A percentile compares a stretch with the other conserved stretches of the same genome.
These are phyloP conservation scores for Anguilla rostrata DNA, from an alignment of 2,113 vertebrate species.

Conservation along the genomic window DNA sequence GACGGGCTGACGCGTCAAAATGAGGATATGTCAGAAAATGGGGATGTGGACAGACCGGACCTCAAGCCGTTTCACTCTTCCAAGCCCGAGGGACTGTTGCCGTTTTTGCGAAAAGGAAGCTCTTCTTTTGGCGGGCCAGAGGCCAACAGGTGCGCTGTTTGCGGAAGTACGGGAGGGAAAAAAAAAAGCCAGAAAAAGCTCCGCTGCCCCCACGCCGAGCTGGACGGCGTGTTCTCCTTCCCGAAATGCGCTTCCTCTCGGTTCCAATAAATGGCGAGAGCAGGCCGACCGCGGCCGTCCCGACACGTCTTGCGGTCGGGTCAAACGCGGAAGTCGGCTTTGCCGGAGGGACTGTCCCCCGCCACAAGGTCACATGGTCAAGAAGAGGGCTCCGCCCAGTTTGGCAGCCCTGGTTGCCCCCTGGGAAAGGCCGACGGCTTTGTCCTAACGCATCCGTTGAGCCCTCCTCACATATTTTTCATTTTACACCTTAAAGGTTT, in stretches of 20 bases:
- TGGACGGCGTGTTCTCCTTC: background rate
- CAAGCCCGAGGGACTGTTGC: background rate
- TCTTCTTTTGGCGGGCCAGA: background rate
- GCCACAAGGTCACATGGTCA: background rate
- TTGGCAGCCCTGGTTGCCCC: background rate
- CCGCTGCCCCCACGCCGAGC: background rate
- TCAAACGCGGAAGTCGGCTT: background rate
- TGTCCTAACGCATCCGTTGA: too few relatives aligned
- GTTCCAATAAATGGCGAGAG: background rate
- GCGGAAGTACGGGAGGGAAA: background rate
- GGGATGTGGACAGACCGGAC: background rate
- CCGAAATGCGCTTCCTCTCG: background rate
- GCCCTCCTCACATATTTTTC: too few relatives aligned
- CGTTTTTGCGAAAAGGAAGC: background rate
- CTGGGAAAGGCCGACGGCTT: background rate
- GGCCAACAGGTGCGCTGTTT: conserved; percentile 2
- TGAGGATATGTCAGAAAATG: background rate
- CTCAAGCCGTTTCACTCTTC: background rate
- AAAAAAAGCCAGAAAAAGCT: background rate
- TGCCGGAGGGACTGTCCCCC: background rate
- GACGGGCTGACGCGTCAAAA: background rate
- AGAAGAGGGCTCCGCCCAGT: background rate
- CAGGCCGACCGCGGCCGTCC: background rate
- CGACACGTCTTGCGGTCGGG: background rate
- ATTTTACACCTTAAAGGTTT: too few relatives aligned